Conservation (phyloP, 2,797 vertebrate species). For the Tragelaphus oryx region DNA sequence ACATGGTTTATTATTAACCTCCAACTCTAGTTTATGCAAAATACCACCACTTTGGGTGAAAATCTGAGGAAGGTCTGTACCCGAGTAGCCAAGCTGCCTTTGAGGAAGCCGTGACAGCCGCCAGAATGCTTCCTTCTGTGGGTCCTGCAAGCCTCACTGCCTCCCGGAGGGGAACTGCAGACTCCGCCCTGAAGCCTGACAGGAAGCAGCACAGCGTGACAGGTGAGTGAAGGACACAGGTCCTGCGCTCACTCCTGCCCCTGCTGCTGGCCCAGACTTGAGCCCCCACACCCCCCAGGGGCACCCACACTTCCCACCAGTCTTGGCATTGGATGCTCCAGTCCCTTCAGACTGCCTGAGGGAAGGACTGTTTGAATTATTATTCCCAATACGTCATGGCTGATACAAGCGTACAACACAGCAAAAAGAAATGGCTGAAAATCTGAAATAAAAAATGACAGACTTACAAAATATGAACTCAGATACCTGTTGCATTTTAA, state of each 20-base stretch:
- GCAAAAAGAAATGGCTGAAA: not conserved
- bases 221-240: not conserved
- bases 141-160: accelerated
- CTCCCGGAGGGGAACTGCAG: not conserved
- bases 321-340: not conserved
- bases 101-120: not conserved
- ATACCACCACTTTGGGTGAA: not conserved
- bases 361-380: not conserved
- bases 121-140: not conserved
- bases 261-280: not conserved
- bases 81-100: not conserved
- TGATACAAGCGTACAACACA: not conserved
- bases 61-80: not conserved
- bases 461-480: not conserved
- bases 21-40: not conserved
- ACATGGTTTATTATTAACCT: not conserved
- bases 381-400: not conserved
- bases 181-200: not conserved
- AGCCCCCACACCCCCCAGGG: not conserved
- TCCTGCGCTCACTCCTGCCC: not conserved
- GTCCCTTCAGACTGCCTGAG: not conserved
- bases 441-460: not conserved
- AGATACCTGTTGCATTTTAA: not conserved
- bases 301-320: not conserved
- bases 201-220: no score